Conservation (phyloP, 2,113 vertebrate genomes). For the Elephantulus edwardii region DNA sequence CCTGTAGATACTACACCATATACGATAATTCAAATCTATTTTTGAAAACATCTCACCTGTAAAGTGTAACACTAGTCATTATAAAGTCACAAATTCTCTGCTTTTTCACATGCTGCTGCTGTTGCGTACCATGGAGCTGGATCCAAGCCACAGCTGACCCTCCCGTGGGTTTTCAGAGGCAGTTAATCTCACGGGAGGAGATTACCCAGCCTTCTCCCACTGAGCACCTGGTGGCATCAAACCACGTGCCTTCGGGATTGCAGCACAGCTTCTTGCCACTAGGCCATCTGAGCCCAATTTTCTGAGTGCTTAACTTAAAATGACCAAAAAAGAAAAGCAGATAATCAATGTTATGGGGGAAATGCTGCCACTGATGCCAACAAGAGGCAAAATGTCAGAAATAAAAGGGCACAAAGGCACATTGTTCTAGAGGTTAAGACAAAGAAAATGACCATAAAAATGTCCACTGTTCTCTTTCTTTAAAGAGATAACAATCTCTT, state of each 20-base stretch:
- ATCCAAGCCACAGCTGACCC: no score
- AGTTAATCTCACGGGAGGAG: no score
- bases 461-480: background rate
- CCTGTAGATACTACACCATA: background rate
- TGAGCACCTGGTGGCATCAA: no score
- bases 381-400: conserved; percentile 1
- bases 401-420: background rate
- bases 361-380: background rate
- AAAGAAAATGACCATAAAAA: background rate
- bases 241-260: no score
- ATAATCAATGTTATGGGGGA: conserved; percentile 29
- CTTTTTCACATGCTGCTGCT: background rate
- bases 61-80: background rate
- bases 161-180: no score
- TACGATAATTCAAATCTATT: background rate
- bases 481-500: no score
- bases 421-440: conserved; percentile 25
- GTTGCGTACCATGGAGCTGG: no score
- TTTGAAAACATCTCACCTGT: background rate
- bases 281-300: background rate
- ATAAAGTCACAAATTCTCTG: background rate
- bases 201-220: no score
- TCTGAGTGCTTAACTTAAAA: background rate
- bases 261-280: no score
- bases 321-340: background rate